These are phyloP conservation scores for Ancistrus triradiatus DNA, from an alignment of 2,113 vertebrate genomes.

Conservation along the genomic window DNA sequence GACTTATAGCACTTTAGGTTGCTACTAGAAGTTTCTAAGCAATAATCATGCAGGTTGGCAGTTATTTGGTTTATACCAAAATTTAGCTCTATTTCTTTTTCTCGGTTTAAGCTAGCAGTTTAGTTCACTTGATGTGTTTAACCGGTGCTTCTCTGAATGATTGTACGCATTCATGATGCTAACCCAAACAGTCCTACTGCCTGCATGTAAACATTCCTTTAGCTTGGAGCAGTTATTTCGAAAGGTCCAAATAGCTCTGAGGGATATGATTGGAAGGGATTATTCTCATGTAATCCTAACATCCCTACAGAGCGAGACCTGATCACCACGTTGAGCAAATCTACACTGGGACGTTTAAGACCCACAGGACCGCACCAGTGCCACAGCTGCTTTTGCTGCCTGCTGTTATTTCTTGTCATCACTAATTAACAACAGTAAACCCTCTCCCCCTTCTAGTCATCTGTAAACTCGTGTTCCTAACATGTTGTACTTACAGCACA, in stretches of 20 bases:
- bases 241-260: slow-evolving; percentile 88
- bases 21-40: too few relatives aligned
- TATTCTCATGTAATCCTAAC: slow-evolving; percentile 90
- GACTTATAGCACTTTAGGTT: too few relatives aligned
- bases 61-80: too few relatives aligned
- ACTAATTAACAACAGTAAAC: slow-evolving; percentile 64
- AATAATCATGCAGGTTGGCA: too few relatives aligned
- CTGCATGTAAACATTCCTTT: slow-evolving; percentile 82
- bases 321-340: slow-evolving; percentile 54
- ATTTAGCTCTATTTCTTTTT: too few relatives aligned
- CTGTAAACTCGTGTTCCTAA: background rate
- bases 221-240: slow-evolving; percentile 86
- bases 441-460: slow-evolving; percentile 32
- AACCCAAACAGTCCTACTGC: slow-evolving; percentile 49
- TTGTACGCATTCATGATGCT: background rate
- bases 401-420: slow-evolving; percentile 54
- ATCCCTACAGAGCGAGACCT: slow-evolving; percentile 78
- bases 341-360: slow-evolving; percentile 29
- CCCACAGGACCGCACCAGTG: background rate
- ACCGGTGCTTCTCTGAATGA: background rate
- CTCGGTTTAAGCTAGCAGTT: too few relatives aligned
- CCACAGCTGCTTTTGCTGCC: slow-evolving; percentile 27
- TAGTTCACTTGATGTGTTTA: background rate
- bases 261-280: slow-evolving; percentile 89
- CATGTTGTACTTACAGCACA: background rate